Percentiles rank a stretch among this genome's conserved stretches.
phyloP scores from a whole-genome alignment of 2,113 vertebrate species.

The Dasyornis broadbenti region DNA sequence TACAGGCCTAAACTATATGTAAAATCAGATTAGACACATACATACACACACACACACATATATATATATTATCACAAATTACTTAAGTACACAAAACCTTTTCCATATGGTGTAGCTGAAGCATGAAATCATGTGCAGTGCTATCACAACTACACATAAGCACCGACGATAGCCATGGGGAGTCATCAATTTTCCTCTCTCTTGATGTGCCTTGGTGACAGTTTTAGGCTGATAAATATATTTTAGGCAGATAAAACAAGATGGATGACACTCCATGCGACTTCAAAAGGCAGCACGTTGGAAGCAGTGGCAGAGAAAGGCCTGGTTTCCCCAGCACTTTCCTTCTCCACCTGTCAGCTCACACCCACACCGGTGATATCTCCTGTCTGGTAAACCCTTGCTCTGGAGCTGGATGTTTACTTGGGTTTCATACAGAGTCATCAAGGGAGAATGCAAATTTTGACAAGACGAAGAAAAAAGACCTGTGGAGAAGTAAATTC shows the following conservation, averaged over 20 bases:
- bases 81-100: background rate
- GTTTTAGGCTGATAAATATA: background rate
- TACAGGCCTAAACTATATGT: background rate
- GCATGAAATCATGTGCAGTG: accelerated
- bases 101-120: background rate
- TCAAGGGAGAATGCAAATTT: background rate
- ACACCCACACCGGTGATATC: accelerated
- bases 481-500: background rate
- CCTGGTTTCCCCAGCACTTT: background rate
- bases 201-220: background rate
- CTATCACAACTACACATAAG: background rate
- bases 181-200: background rate
- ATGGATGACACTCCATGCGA: accelerated
- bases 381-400: background rate
- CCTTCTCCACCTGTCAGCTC: background rate
- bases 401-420: background rate
- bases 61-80: background rate
- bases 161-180: background rate
- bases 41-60: accelerated
- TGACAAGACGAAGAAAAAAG: background rate
- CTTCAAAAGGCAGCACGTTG: background rate
- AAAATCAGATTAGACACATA: background rate
- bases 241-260: background rate
- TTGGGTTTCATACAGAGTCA: background rate
- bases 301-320: background rate